These are phyloP conservation scores for Myotis yumanensis DNA, from an alignment of 2,113 vertebrate species.

Conservation along the genomic window DNA sequence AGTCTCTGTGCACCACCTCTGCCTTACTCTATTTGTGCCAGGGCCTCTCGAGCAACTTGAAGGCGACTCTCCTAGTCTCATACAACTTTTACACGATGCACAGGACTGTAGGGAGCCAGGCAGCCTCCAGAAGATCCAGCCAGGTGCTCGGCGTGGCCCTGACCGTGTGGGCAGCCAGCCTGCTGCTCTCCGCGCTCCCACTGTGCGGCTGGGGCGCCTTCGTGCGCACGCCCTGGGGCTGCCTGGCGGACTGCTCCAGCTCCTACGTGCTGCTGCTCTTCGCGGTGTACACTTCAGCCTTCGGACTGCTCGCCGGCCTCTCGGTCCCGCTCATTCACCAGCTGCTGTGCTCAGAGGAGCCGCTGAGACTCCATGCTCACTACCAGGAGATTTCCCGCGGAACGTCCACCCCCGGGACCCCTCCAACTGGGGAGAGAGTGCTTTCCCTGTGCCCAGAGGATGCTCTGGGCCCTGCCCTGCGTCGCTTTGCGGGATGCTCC, in stretches of 20 bases:
- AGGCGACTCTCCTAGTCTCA: slow-evolving; percentile 91
- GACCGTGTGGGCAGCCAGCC: slow-evolving; percentile 88
- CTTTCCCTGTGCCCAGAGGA: slow-evolving; percentile 82
- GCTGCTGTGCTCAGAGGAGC: slow-evolving; percentile 93
- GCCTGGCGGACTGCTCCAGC: slow-evolving; percentile 87
- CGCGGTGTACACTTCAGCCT: slow-evolving; percentile 87
- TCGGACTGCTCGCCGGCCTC: slow-evolving; percentile 87
- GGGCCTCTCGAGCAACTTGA: slow-evolving; percentile 94
- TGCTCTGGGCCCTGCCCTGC: slow-evolving; percentile 66
- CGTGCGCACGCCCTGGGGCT: slow-evolving; percentile 89
- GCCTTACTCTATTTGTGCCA: slow-evolving; percentile 94
- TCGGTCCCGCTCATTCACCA: slow-evolving; percentile 89
- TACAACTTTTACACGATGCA: slow-evolving; percentile 92
- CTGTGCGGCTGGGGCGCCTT: slow-evolving; percentile 94
- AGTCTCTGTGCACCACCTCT: slow-evolving; percentile 88
- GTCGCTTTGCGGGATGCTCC: neutral
- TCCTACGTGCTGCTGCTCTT: slow-evolving; percentile 89
- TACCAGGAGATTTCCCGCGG: slow-evolving; percentile 83
- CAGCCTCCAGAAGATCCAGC: slow-evolving; percentile 73
- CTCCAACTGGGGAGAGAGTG: slow-evolving; percentile 79
- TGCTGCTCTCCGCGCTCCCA: slow-evolving; percentile 90
- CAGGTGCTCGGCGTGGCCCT: slow-evolving; percentile 63
- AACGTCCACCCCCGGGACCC: slow-evolving; percentile 79
- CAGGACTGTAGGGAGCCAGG: slow-evolving; percentile 75
- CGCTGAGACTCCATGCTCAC: slow-evolving; percentile 79